A percentile compares a stretch with the other conserved stretches of the same genome.
These are phyloP conservation scores for Hyaena hyaena DNA, from an alignment of 2,113 vertebrate genomes.

Conservation along the genomic window DNA sequence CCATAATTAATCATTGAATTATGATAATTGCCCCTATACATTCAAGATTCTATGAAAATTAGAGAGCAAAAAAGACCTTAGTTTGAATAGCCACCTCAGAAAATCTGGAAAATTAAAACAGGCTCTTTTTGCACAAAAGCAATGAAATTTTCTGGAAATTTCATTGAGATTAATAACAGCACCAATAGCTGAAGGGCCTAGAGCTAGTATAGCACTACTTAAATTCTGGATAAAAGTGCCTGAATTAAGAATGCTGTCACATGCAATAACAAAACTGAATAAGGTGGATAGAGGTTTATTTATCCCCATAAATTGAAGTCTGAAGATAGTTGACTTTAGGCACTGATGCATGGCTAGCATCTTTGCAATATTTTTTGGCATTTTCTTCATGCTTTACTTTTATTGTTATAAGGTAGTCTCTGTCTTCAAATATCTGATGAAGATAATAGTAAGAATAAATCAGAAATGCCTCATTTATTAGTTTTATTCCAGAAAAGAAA, in stretches of 20 bases:
- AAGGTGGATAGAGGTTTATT: background rate
- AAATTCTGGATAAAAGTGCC: background rate
- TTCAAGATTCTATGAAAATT: background rate
- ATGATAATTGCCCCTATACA: background rate
- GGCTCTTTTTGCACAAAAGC: background rate
- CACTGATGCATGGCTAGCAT: background rate
- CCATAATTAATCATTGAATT: background rate
- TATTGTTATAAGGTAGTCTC: background rate
- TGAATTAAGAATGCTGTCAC: background rate
- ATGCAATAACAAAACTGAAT: background rate
- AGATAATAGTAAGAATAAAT: background rate
- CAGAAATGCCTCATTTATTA: background rate
- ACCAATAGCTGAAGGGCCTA: background rate
- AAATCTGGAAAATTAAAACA: background rate
- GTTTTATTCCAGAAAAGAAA: background rate
- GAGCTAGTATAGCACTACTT: background rate
- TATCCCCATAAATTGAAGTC: background rate
- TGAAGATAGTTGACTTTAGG: background rate
- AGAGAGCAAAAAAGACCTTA: background rate
- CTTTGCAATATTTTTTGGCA: background rate
- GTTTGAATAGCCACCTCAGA: background rate
- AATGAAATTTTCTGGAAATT: background rate
- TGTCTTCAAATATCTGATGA: background rate
- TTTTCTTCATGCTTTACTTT: background rate
- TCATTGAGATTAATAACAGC: background rate